Evolutionary conservation across 2,888 invertebrate species (phyloP).

Genomic region (Pyrochroa serraticornis): DNA sequence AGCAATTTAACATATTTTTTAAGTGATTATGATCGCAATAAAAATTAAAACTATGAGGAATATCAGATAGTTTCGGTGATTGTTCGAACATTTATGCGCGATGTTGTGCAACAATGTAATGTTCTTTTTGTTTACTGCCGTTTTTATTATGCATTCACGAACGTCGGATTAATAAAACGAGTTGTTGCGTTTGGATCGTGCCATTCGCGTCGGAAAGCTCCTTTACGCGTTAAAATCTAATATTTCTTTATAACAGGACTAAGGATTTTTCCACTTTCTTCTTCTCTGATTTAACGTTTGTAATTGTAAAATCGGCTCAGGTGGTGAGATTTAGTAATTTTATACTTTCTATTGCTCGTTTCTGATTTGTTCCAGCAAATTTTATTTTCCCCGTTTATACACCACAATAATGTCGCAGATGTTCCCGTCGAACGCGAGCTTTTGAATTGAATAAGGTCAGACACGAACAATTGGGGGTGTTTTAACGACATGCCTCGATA

Average conservation of each 20-base stretch:
- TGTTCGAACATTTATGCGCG: slow-evolving; percentile 15
- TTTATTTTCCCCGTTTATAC: slow-evolving; percentile 17
- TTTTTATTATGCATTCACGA: slow-evolving; percentile 35
- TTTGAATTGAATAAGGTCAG: slow-evolving; percentile 17
- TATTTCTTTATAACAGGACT: slow-evolving; percentile 30
- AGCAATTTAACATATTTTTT: no score
- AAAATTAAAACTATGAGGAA: no score
- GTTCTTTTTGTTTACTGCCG: slow-evolving; percentile 33
- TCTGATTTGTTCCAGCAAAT: slow-evolving; percentile 19
- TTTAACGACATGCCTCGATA: slow-evolving; percentile 7
- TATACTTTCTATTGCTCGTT: slow-evolving; percentile 35
- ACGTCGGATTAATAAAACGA: slow-evolving; percentile 40
- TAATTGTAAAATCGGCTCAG: slow-evolving; percentile 35
- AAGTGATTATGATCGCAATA: neutral
- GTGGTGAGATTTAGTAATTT: slow-evolving; percentile 37
- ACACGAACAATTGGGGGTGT: slow-evolving; percentile 17
- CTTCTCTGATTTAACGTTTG: slow-evolving; percentile 17
- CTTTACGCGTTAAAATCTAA: slow-evolving; percentile 31
- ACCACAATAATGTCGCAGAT: slow-evolving; percentile 27
- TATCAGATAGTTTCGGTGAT: slow-evolving; percentile 1
- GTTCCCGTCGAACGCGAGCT: slow-evolving; percentile 4
- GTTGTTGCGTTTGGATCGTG: slow-evolving; percentile 32
- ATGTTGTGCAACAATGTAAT: slow-evolving; percentile 25
- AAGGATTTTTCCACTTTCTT: neutral
- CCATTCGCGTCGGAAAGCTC: slow-evolving; percentile 9